phyloP scores from a whole-genome alignment of 2,113 vertebrate genomes.

The Meles meles region DNA sequence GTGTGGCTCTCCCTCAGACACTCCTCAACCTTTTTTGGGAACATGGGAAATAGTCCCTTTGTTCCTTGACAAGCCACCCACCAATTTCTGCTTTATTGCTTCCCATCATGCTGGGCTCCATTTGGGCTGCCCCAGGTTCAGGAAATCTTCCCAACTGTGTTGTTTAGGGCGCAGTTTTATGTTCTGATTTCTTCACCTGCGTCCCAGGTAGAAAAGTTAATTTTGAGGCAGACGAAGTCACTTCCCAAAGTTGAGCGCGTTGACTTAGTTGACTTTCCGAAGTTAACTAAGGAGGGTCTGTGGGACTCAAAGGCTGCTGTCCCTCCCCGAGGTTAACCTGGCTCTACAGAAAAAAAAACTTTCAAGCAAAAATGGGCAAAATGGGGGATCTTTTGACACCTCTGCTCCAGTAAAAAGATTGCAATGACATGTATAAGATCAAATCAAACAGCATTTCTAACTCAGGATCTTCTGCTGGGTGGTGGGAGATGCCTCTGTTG shows the following conservation, averaged over 20 bases:
- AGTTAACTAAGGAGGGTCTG: background rate
- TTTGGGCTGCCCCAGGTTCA: background rate
- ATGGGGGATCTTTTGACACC: background rate
- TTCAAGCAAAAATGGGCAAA: background rate
- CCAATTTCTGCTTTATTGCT: background rate
- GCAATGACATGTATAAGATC: background rate
- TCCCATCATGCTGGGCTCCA: background rate
- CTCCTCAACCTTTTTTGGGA: background rate
- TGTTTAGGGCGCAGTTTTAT: background rate
- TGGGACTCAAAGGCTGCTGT: background rate
- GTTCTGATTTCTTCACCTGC: background rate
- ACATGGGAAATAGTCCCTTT: background rate
- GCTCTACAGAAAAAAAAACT: background rate
- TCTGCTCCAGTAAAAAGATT: background rate
- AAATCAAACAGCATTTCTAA: background rate
- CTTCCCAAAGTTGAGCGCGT: background rate
- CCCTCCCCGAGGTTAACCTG: background rate
- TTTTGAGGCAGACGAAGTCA: background rate
- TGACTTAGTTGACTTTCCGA: background rate
- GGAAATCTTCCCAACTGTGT: background rate
- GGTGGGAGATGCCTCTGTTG: background rate
- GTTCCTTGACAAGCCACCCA: accelerated
- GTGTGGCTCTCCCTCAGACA: background rate
- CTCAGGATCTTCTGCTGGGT: background rate
- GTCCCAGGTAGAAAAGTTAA: background rate